phyloP scores from a whole-genome alignment of 37 sponge, comb jelly and placozoan species.

The Hormiphora californensis region DNA sequence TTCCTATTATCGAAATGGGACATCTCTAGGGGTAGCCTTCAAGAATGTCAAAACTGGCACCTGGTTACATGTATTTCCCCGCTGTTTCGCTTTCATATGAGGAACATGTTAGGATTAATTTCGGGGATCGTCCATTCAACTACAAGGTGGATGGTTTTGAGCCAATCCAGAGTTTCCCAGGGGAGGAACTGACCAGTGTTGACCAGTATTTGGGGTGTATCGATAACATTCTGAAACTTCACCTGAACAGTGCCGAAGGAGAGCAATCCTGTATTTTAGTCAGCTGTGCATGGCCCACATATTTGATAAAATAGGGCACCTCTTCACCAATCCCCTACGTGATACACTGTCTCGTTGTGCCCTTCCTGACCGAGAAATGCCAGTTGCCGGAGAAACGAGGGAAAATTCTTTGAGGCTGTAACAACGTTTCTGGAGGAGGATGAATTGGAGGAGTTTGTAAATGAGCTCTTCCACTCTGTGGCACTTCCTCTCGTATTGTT shows the following conservation, averaged over 20 bases:
- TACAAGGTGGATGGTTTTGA: slow-evolving; percentile 46
- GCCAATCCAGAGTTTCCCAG: not conserved
- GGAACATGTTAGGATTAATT: slow-evolving; percentile 55
- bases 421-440: slow-evolving; percentile 31
- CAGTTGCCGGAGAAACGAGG: slow-evolving; percentile 10
- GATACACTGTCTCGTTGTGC: slow-evolving; percentile 25
- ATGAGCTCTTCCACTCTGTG: slow-evolving; percentile 23
- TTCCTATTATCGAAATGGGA: slow-evolving; percentile 58
- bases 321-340: not conserved
- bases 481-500: slow-evolving; percentile 16
- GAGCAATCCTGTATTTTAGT: not conserved
- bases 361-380: slow-evolving; percentile 9
- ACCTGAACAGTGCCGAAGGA: slow-evolving; percentile 3
- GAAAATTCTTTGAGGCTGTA: slow-evolving; percentile 16
- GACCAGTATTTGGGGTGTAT: not conserved
- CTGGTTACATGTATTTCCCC: slow-evolving; percentile 55
- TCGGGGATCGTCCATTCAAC: slow-evolving; percentile 56
- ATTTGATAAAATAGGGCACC: slow-evolving; percentile 16
- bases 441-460: not conserved
- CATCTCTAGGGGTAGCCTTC: slow-evolving; percentile 56
- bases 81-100: slow-evolving; percentile 52
- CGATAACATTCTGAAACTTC: not conserved
- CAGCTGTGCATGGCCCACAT: slow-evolving; percentile 37
- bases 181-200: slow-evolving; percentile 1
- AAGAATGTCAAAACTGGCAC: slow-evolving; percentile 55